phyloP scores from a whole-genome alignment of 2,888 invertebrate genomes.

The Eupithecia centaureata region DNA sequence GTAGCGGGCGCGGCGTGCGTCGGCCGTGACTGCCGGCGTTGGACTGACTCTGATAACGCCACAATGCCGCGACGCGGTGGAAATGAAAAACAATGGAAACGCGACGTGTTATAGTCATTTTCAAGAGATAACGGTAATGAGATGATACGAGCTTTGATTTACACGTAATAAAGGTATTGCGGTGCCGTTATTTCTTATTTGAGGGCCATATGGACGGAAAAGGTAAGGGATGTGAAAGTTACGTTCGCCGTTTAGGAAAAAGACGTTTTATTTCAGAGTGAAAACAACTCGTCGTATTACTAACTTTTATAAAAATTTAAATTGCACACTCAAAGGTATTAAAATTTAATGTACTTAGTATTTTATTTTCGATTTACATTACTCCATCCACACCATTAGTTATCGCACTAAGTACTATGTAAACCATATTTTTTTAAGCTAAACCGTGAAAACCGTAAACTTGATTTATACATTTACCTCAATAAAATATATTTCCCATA shows the following conservation, averaged over 20 bases:
- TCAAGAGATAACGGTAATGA: conserved; percentile 59
- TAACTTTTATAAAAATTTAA: neutral
- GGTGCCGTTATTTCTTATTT: conserved; percentile 38
- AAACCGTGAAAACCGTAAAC: neutral
- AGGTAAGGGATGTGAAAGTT: neutral
- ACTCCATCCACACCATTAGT: neutral
- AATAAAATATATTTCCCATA: neutral
- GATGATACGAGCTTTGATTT: conserved; percentile 46
- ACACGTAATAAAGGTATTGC: conserved; percentile 41
- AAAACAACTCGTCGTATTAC: neutral
- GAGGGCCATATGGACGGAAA: conserved; percentile 17
- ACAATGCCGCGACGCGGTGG: conserved; percentile 60
- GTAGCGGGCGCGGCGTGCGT: conserved; percentile 44
- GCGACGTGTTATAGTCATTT: conserved; percentile 59
- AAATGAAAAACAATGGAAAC: conserved; percentile 79
- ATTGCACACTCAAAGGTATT: neutral
- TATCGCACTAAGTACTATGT: too few relatives aligned
- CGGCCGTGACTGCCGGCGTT: conserved; percentile 64
- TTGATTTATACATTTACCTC: neutral
- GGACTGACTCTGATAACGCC: conserved; percentile 76
- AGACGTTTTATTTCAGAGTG: neutral
- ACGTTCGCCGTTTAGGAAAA: conserved; percentile 1
- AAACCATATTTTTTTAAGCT: too few relatives aligned
- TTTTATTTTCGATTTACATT: neutral
- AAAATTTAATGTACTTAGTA: neutral